phyloP scores from a whole-genome alignment of 2,113 vertebrate species.

The Dipodomys ordii region DNA sequence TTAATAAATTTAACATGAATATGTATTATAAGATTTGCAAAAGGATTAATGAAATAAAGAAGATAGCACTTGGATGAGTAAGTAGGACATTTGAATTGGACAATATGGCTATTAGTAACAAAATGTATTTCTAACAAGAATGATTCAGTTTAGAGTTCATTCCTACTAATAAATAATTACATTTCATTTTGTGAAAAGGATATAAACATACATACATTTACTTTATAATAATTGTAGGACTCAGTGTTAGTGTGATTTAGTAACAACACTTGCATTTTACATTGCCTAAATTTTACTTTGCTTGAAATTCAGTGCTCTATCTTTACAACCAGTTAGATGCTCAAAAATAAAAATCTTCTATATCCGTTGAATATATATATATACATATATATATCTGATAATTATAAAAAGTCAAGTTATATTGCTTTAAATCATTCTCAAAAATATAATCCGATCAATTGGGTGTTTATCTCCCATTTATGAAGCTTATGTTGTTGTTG shows the following conservation, averaged over 20 bases:
- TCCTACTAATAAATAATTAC: background rate
- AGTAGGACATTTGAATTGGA: background rate
- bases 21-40: background rate
- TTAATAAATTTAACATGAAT: background rate
- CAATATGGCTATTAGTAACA: background rate
- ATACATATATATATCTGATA: background rate
- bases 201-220: background rate
- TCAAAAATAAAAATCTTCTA: background rate
- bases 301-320: background rate
- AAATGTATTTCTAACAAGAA: background rate
- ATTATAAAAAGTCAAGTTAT: background rate
- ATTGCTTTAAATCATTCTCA: background rate
- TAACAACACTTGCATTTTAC: background rate
- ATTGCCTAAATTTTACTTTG: background rate
- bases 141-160: background rate
- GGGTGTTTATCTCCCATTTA: background rate
- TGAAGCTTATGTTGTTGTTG: background rate
- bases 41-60: background rate
- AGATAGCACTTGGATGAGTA: background rate
- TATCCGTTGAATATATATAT: background rate
- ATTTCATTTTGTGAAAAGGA: background rate
- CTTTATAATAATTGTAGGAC: background rate
- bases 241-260: background rate
- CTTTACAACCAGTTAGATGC: background rate
- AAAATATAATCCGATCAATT: background rate